Evolutionary conservation across 2,113 vertebrate genomes (phyloP).

Genomic region (Quiscalus mexicanus): DNA sequence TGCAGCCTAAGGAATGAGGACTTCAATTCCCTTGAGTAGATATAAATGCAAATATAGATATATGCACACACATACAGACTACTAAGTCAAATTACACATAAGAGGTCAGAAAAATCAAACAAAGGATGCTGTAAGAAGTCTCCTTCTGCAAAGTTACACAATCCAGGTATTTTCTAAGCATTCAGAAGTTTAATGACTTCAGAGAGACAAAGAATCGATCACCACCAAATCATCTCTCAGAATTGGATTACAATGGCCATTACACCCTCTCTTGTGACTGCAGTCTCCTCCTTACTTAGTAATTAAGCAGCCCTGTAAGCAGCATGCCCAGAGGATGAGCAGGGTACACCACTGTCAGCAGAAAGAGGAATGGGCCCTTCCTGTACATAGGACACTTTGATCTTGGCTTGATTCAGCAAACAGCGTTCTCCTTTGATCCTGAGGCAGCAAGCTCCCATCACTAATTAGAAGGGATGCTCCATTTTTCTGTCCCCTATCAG

Average conservation of each 20-base stretch:
- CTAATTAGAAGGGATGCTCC: constrained; percentile 26
- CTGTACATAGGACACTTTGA: not conserved
- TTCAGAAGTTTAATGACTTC: not conserved
- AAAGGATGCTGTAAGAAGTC: not conserved
- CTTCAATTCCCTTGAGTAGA: constrained; percentile 8
- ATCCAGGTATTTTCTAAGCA: not conserved
- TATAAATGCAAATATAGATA: constrained; percentile 47
- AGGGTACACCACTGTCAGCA: constrained; percentile 14
- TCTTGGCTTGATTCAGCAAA: constrained; percentile 28
- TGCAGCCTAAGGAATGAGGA: constrained; percentile 30
- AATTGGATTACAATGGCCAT: not conserved
- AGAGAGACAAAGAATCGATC: not conserved
- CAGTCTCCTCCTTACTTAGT: not conserved
- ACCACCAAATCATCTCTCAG: not conserved
- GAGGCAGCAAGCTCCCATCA: not conserved
- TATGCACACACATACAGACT: not conserved
- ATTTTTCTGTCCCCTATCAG: not conserved
- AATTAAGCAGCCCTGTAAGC: not conserved
- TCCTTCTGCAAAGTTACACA: not conserved
- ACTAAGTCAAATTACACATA: not conserved
- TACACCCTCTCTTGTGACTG: not conserved
- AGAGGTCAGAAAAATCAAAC: constrained; percentile 12
- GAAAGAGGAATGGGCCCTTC: constrained; percentile 7
- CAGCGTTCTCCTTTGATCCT: constrained; percentile 5
- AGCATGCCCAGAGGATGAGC: not conserved